Evolutionary conservation across 1,140 invertebrate species (phyloP).

Genomic region (Solen grandis): DNA sequence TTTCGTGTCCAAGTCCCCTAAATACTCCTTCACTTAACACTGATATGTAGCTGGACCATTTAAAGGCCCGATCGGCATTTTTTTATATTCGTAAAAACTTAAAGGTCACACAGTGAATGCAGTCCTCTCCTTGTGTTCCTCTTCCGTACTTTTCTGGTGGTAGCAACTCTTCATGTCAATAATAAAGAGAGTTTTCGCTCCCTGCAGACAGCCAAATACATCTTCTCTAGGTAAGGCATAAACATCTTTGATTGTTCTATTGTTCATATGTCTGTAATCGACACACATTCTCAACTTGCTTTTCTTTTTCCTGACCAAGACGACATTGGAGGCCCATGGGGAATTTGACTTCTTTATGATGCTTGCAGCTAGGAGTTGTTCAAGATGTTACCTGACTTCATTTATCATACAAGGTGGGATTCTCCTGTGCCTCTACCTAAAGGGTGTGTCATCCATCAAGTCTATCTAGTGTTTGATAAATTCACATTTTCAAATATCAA

Average conservation of each 20-base stretch:
- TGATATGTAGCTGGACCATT: not conserved
- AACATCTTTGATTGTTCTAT: conserved; percentile 74
- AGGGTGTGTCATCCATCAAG: conserved; percentile 18
- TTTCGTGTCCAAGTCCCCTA: not conserved
- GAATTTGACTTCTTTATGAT: conserved; percentile 24
- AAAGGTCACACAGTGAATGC: no score
- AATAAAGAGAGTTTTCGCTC: no score
- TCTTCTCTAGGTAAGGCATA: no score
- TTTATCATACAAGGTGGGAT: not conserved
- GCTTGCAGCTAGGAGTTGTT: not conserved
- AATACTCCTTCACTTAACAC: not conserved
- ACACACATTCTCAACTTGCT: conserved; percentile 73
- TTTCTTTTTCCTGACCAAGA: conserved; percentile 28
- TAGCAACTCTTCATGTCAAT: no score
- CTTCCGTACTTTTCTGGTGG: no score
- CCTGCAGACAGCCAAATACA: no score
- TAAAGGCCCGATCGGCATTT: no score
- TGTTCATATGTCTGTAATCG: conserved; percentile 82
- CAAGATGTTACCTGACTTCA: conserved; percentile 10
- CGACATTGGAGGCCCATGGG: conserved; percentile 41
- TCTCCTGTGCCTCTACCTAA: conserved; percentile 18
- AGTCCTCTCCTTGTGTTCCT: no score
- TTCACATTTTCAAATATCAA: not conserved
- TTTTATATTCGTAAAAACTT: no score
- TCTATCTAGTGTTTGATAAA: conserved; percentile 24